Base-by-base conservation (phyloP, 2,797 vertebrate genomes). In the Melanotaenia parkinsoni region DNA sequence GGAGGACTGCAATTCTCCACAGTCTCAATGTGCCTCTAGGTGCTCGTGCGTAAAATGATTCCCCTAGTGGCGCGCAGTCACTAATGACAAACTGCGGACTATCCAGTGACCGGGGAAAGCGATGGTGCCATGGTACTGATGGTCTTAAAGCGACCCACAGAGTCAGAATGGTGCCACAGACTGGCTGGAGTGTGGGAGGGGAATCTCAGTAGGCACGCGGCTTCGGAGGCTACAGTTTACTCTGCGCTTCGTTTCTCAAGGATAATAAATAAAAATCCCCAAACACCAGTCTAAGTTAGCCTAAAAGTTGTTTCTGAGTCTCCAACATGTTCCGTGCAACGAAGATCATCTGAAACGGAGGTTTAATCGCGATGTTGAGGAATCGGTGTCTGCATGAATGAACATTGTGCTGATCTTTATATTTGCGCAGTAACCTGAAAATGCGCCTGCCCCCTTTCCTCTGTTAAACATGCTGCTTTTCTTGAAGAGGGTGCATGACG, bases 21-120 rank as follows among this genome's bases (percentile, higher is more conserved):
- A 26, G 33, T 38, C 57, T 40, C 67, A 61, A 43, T 64, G 64
- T 70, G 74, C 58, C 79, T 67, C 51, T 26, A 50, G 50, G 70
- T 80, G 72, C 51, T 72, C 20, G 86, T 86, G 91, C 86, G 83
- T 85, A 89, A 89, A 87, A 74, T 59, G 80, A 62, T 40, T 82
- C 83, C 81, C 84, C 80, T 82, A 79, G 85, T 62, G 90, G 80
- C 71, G 64, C 80, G 12, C 75, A 58, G 82, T 83, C 84, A 58
- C 89, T 82, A 69, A 81, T 76, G 32, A 76, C 68, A 73, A 33
- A 11, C 56, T 16, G 76, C 63, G 6, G 74, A 84, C 70, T 64
- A 38, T 76, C 64, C 77, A 33, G 69, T 28, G 84, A 60, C 67
- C 67, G 56, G 80, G 67, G 82, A 76, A 74, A 59, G 86, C 40